Percentiles rank a stretch among this genome's conserved stretches.
Conservation (phyloP, 1,140 invertebrate species). For the Elymnias hypermnestra region DNA sequence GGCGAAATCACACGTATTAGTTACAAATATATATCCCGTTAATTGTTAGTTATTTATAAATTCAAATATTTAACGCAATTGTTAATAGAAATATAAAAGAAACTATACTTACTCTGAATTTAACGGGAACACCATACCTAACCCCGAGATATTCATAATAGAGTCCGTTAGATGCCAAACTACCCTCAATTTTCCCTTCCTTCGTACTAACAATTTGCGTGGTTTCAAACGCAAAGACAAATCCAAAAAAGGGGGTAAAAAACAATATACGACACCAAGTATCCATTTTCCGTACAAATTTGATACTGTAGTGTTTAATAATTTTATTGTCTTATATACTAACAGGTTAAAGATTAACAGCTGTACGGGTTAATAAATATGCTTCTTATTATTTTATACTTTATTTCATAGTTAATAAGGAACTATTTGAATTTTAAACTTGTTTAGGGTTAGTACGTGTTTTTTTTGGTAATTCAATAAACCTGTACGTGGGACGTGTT, state of each 20-base stretch:
- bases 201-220: conserved; percentile 43
- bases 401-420: conserved; percentile 5
- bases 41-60: too few relatives aligned
- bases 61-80: too few relatives aligned
- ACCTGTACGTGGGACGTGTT: conserved; percentile 6
- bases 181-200: conserved; percentile 55
- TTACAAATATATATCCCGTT: too few relatives aligned
- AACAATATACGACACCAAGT: conserved; percentile 13
- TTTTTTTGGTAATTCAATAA: neutral
- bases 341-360: conserved; percentile 8
- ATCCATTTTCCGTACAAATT: conserved; percentile 13
- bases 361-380: neutral
- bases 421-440: conserved; percentile 4
- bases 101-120: conserved; percentile 46
- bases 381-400: conserved; percentile 2
- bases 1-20: too few relatives aligned
- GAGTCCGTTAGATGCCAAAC: conserved; percentile 33
- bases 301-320: conserved; percentile 5
- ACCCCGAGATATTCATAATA: conserved; percentile 62
- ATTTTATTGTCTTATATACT: conserved; percentile 18
- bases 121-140: conserved; percentile 47
- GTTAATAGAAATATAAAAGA: too few relatives aligned
- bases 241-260: conserved; percentile 28
- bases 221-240: conserved; percentile 26
- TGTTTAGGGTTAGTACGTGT: neutral